Evolutionary conservation across 23 tunicate genomes (phyloP).

Genomic region (Diplosoma virens): DNA sequence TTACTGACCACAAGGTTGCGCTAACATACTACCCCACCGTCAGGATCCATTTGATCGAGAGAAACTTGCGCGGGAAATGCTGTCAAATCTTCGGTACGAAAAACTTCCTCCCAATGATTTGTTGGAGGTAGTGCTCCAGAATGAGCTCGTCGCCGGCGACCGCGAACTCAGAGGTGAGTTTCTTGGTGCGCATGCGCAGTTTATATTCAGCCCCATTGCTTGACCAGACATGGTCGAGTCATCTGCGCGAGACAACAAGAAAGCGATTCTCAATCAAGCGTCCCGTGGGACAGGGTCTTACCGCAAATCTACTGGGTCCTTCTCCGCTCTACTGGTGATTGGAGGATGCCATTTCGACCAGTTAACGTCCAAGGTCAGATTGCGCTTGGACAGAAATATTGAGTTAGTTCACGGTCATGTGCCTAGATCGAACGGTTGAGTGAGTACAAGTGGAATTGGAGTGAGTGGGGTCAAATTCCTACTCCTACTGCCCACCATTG

Average conservation of each 20-base stretch:
- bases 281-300: neutral
- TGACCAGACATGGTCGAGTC: neutral
- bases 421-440: neutral
- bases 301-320: neutral
- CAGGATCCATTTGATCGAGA: neutral
- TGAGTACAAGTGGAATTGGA: neutral
- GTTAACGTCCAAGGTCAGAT: neutral
- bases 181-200: neutral
- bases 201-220: neutral
- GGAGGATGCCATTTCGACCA: neutral
- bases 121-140: neutral
- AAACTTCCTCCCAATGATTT: neutral
- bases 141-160: neutral
- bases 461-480: neutral
- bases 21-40: neutral
- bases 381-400: neutral
- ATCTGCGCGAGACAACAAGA: neutral
- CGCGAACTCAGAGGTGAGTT: neutral
- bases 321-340: neutral
- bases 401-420: neutral
- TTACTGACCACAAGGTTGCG: too few species aligned
- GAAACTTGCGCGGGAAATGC: neutral
- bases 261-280: neutral
- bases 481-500: neutral
- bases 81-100: neutral